These are phyloP conservation scores for Cydia amplana DNA, from an alignment of 1,140 invertebrate genomes.

Conservation along the genomic window DNA sequence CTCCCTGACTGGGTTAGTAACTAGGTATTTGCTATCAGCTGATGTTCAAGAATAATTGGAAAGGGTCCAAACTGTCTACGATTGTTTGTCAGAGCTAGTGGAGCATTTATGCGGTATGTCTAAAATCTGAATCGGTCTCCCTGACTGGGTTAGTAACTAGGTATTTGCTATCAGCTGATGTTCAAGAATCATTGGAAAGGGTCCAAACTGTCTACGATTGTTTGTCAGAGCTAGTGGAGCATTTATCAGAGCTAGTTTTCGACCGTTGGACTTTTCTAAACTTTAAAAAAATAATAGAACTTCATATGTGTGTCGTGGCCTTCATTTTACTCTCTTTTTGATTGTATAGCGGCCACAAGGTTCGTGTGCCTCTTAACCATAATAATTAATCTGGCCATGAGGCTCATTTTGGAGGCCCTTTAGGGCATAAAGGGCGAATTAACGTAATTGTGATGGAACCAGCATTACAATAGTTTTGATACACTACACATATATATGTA, in stretches of 20 bases:
- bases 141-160: constrained; percentile 37
- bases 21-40: constrained; percentile 38
- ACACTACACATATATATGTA: no score
- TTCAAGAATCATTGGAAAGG: constrained; percentile 39
- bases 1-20: constrained; percentile 36
- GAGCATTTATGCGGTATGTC: not conserved
- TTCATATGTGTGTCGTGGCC: no score
- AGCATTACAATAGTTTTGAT: not conserved
- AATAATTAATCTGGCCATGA: not conserved
- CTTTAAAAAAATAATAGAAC: no score
- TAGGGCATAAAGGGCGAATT: not conserved
- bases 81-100: not conserved
- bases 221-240: not conserved
- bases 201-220: constrained; percentile 37
- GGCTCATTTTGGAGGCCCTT: not conserved
- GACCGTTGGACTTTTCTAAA: no score
- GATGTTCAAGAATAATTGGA: constrained; percentile 40
- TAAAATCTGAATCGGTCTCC: not conserved
- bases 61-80: constrained; percentile 37
- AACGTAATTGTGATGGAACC: not conserved
- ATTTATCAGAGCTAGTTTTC: no score
- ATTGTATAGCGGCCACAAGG: no score
- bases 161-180: constrained; percentile 39
- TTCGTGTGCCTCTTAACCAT: no score
- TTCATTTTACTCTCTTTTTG: no score